Conservation (phyloP, 2,888 invertebrate species). For the Dastarcus helophoroides region DNA sequence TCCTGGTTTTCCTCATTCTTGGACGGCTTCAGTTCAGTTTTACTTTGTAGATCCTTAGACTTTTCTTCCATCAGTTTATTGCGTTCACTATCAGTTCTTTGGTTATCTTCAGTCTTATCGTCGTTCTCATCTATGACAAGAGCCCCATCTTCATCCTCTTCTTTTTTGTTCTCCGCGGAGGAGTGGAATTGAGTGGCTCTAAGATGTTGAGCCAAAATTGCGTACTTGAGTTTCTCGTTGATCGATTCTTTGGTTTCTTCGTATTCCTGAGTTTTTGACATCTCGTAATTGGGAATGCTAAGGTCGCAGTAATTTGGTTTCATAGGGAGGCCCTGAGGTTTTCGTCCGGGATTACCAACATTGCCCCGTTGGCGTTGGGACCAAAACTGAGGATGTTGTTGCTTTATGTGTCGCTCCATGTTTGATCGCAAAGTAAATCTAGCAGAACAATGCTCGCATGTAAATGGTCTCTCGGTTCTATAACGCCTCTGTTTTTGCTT, state of each 20-base stretch:
- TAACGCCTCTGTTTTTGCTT: conserved; percentile 86
- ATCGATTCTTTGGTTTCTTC: conserved; percentile 33
- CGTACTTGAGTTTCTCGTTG: conserved; percentile 60
- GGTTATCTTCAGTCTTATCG: conserved; percentile 26
- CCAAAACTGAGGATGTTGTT: conserved; percentile 87
- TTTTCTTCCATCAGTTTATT: conserved; percentile 16
- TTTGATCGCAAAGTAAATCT: conserved; percentile 85
- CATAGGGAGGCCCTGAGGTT: conserved; percentile 29
- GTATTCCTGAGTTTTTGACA: conserved; percentile 25
- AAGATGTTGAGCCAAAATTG: conserved; percentile 67
- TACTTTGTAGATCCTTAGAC: conserved; percentile 24
- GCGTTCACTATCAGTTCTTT: conserved; percentile 18
- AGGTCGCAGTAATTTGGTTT: conserved; percentile 27
- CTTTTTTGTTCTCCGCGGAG: conserved; percentile 34
- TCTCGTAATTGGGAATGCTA: conserved; percentile 29
- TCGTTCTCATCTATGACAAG: conserved; percentile 57
- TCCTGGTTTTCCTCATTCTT: conserved; percentile 45
- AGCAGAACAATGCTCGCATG: conserved; percentile 83
- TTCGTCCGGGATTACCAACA: conserved; percentile 41
- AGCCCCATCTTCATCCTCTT: conserved; percentile 56
- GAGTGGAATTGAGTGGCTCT: conserved; percentile 25
- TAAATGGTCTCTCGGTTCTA: conserved; percentile 81
- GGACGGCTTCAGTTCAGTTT: conserved; percentile 19
- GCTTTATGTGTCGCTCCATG: conserved; percentile 90
- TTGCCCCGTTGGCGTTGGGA: conserved; percentile 61